Evolutionary conservation across 2,113 vertebrate species (phyloP), one percentile per base, ranked within the genome.

Genomic region (Dermatemys mawii): DNA sequence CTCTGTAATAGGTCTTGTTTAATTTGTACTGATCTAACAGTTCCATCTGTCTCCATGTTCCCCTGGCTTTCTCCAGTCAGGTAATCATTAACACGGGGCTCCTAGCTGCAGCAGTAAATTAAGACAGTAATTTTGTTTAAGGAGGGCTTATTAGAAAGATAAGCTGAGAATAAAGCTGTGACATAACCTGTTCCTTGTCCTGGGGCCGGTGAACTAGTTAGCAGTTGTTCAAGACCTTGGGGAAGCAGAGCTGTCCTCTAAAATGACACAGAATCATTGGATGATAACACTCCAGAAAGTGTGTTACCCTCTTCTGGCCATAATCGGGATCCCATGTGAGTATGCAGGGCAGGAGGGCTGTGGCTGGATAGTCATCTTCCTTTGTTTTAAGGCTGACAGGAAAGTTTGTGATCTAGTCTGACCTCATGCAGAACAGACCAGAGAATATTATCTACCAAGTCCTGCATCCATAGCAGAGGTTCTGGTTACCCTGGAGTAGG

Each of bases 261-360:
- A 21, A 81, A 94, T 95, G 90, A 90, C 51, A 26, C 79, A 93
- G 70, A 93, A 90, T 51, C 98, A 97, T 83, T 98, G 97, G 98
- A 97, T 98, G 97, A 91, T 97, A 86, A 97, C 90, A 1, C 89
- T 98, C 7, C 97, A 98, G 91, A 96, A 97, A 57, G 90, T 97
- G 63, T 98, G 98, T 93, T 98, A 98, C 78, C 97, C 97, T 10
- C 48, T 83, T 44, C 94, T 98, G 13, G 96, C 97, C 49, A 79
- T 94, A 57, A 94, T 98, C 32, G 97, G 98, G 22, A 97, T 98
- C 86, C 97, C 98, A 83, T 98, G 97, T 98, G 91, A 98, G 97
- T 98, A 97, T 83, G 44, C 8, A 5, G 49, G 70, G 70, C 22
- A 75, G 24, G 38, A 41, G 10, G 60, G 35, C 11, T 13, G 70